These are phyloP conservation scores for Spilarctia lutea DNA, from an alignment of 2,888 invertebrate species.

Conservation along the genomic window DNA sequence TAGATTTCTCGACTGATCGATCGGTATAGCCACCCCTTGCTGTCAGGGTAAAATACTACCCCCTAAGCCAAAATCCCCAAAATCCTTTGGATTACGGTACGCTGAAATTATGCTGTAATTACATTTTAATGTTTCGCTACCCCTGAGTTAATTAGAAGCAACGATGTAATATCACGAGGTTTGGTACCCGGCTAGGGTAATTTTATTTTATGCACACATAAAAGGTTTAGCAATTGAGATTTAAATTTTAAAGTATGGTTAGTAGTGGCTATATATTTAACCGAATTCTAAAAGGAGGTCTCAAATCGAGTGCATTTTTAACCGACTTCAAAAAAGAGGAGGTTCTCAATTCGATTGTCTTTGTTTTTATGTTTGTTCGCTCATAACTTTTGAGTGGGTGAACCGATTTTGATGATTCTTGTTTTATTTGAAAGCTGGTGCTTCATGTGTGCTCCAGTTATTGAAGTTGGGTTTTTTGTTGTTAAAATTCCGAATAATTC, in stretches of 20 bases:
- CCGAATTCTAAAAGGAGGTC: too few relatives aligned
- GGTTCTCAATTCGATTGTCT: too few relatives aligned
- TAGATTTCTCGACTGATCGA: neutral
- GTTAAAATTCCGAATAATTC: too few relatives aligned
- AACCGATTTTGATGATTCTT: too few relatives aligned
- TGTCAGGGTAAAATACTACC: neutral
- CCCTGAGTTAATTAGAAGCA: constrained; percentile 26
- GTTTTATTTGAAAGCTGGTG: too few relatives aligned
- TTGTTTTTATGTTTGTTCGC: too few relatives aligned
- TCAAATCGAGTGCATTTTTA: too few relatives aligned
- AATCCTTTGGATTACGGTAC: neutral
- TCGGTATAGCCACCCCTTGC: neutral
- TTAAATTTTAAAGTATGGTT: neutral
- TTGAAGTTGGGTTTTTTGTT: too few relatives aligned
- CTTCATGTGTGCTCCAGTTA: too few relatives aligned
- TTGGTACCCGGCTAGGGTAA: constrained; percentile 21
- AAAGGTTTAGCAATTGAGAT: constrained; percentile 22
- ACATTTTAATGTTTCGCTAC: constrained; percentile 23
- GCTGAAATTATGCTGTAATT: constrained; percentile 22
- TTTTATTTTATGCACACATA: constrained; percentile 20
- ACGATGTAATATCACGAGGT: constrained; percentile 17
- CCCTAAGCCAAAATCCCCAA: neutral
- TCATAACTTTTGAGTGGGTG: too few relatives aligned
- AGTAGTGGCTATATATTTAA: neutral
- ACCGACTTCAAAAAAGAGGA: too few relatives aligned